Base-by-base conservation (phyloP, 2,797 vertebrate species). In the Spinus pinus region DNA sequence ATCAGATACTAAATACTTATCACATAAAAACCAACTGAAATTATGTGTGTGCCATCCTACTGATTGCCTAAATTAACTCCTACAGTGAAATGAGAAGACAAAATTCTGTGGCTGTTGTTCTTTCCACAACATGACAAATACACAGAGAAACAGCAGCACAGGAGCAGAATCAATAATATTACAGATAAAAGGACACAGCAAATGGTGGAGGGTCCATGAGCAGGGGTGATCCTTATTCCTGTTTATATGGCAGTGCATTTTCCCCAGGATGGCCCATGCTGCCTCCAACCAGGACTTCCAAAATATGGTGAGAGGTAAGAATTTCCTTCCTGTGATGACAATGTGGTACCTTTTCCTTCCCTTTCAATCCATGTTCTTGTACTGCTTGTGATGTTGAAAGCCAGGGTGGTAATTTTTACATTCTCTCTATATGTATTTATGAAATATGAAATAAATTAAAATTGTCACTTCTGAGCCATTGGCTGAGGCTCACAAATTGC, bases 401-500 rank as follows among this genome's bases (percentile, higher is more conserved):
- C 18, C 1, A 2, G 23, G 15, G 27, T 64, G 23, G 46, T 67
- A 85, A 78, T 82, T 90, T 73, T 58, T 78, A 47, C 0, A 0
- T 71, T 86, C 15, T 21, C 13, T 25, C 3, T 44, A 17, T 44
- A 31, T 49, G 9, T 7, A 17, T 82, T 92, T 91, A 50, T 51
- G n/a, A 92, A 85, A 31, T n/a, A 47, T 10, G 19, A 89, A 87
- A 74, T 31, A 85, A 95, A 94, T 88, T 27, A 62, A 71, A 95
- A 91, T 75, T 8, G 2, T 47, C 31, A 14, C 81, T 94, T 94
- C 69, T 81, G 50, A 81, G 57, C 16, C 72, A 21, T 69, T 56
- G 81, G 57, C 58, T 65, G 65, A 12, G 21, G 42, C 25, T 46
- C 75, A 61, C 3, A 27, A 65, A 31, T 71, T 75, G 31, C 19